These are phyloP conservation scores for Spisula solida DNA, from an alignment of 2,888 invertebrate genomes.

Conservation along the genomic window DNA sequence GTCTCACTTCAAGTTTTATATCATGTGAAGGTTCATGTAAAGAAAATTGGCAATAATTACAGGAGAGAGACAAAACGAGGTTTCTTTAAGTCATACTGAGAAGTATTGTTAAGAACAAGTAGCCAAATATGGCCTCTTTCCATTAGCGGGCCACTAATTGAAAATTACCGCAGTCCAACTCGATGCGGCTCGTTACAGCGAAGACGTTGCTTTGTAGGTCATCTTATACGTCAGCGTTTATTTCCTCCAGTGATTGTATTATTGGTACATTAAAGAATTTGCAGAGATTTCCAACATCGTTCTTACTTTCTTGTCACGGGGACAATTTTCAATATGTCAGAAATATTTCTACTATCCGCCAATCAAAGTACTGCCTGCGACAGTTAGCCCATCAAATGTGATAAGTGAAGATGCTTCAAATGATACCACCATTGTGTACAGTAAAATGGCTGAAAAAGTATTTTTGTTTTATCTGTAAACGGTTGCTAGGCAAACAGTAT, in stretches of 20 bases:
- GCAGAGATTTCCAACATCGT: background rate
- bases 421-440: background rate
- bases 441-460: background rate
- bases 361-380: background rate
- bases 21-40: constrained; percentile 22
- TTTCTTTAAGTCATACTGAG: constrained; percentile 52
- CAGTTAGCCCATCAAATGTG: background rate
- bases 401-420: background rate
- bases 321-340: background rate
- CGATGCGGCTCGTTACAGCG: constrained; percentile 4
- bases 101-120: constrained; percentile 51
- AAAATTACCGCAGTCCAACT: constrained; percentile 44
- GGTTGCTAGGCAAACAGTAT: background rate
- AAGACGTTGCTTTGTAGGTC: constrained; percentile 33
- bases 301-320: background rate
- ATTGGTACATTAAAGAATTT: background rate
- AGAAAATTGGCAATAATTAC: constrained; percentile 63
- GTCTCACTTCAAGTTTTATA: constrained; percentile 34
- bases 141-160: constrained; percentile 47
- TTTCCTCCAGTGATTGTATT: background rate
- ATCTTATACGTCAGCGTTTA: constrained; percentile 11
- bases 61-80: constrained; percentile 37
- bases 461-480: background rate
- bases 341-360: background rate
- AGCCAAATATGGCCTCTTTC: constrained; percentile 53